phyloP scores from a whole-genome alignment of 2,113 vertebrate genomes.

The Trochalopteron elliotii region DNA sequence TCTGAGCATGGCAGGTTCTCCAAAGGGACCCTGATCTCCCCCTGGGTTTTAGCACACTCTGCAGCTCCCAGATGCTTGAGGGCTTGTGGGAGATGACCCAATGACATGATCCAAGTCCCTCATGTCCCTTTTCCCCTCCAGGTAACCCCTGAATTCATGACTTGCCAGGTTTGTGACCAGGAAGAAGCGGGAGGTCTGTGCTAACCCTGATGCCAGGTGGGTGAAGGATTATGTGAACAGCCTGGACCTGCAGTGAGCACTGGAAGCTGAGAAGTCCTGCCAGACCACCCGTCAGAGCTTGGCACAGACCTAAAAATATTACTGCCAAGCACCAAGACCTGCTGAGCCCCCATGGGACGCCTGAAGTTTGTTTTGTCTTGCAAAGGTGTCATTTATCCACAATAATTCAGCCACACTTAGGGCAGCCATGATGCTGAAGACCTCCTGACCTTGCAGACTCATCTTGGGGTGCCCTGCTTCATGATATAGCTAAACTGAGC shows the following conservation, averaged over 20 bases:
- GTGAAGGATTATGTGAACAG: slow-evolving; percentile 12
- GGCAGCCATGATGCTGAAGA: background rate
- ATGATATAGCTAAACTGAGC: background rate
- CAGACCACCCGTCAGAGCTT: background rate
- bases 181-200: slow-evolving; percentile 21
- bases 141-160: background rate
- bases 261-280: background rate
- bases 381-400: background rate
- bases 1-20: background rate
- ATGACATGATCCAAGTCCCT: background rate
- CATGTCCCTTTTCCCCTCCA: rapidly evolving
- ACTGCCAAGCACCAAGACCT: background rate
- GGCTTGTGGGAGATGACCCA: background rate
- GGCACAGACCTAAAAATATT: background rate
- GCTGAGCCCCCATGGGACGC: background rate
- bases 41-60: background rate
- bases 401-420: background rate
- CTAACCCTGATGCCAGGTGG: slow-evolving; percentile 5
- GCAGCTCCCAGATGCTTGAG: background rate
- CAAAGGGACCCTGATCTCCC: background rate
- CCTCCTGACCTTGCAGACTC: background rate
- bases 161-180: slow-evolving; percentile 44
- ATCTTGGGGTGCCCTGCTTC: background rate
- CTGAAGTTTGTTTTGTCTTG: background rate
- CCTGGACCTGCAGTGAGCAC: slow-evolving; percentile 37